Conservation (phyloP, 2,797 vertebrate species). For the Halcyon leucocephala region DNA sequence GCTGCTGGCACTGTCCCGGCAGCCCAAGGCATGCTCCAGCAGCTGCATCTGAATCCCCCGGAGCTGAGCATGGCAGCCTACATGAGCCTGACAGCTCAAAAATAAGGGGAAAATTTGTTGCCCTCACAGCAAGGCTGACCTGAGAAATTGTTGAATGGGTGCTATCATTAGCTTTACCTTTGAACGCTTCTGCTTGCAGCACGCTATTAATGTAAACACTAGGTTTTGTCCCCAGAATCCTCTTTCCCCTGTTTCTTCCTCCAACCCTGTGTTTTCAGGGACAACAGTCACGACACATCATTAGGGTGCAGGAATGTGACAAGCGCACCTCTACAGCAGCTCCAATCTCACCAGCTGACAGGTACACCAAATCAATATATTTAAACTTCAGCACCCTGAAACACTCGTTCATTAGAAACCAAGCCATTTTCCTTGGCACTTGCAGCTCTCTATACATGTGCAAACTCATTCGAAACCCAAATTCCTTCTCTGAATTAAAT, state of each 20-base stretch:
- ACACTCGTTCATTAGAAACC: background rate
- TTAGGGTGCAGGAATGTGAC: accelerated
- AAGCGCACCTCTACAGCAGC: background rate
- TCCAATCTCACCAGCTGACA: background rate
- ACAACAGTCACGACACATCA: accelerated
- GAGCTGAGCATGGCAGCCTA: background rate
- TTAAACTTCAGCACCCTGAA: background rate
- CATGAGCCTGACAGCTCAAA: background rate
- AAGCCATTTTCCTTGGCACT: background rate
- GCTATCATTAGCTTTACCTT: background rate
- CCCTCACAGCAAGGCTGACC: background rate
- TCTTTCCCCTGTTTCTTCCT: background rate
- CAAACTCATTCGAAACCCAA: constrained; percentile 34
- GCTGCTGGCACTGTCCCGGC: too few species aligned
- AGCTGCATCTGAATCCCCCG: accelerated
- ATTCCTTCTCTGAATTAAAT: constrained; percentile 49
- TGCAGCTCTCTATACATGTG: background rate
- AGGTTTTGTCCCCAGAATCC: accelerated
- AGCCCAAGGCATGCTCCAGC: background rate
- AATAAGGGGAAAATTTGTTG: background rate
- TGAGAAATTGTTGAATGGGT: background rate
- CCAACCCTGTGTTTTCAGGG: background rate
- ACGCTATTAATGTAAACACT: background rate
- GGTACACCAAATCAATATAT: background rate
- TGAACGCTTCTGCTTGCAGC: background rate